Evolutionary conservation across 2,113 vertebrate genomes (phyloP).

Genomic region (Nesoenas mayeri): DNA sequence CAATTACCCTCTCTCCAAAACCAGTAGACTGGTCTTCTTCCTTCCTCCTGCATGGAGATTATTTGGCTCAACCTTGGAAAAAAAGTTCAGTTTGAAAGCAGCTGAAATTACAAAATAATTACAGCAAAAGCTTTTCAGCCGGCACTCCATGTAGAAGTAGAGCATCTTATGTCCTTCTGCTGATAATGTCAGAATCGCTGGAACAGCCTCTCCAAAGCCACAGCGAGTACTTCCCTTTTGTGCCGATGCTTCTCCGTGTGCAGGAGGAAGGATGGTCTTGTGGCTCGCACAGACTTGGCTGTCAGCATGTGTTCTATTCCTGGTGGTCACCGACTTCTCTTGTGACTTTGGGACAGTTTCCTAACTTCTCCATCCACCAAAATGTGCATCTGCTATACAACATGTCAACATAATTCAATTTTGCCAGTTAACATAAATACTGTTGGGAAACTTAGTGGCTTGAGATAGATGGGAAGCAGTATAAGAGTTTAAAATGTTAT

Average conservation of each 20-base stretch:
- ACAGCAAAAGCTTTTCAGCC: neutral
- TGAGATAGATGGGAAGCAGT: neutral
- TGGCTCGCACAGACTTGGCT: neutral
- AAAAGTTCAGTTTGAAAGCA: neutral
- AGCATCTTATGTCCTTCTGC: neutral
- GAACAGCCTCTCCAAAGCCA: conserved; percentile 4
- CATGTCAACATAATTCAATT: neutral
- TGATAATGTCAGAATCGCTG: neutral
- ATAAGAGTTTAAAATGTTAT: neutral
- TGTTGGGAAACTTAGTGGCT: neutral
- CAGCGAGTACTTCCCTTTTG: neutral
- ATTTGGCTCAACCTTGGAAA: neutral
- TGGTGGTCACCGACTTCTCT: conserved; percentile 18
- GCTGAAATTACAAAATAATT: neutral
- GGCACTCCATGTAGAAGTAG: neutral
- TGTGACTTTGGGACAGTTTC: neutral
- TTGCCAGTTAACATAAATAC: neutral
- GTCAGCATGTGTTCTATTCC: conserved; percentile 47
- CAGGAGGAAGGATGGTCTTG: conserved; percentile 36
- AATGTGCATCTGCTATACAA: neutral
- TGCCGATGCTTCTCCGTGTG: neutral
- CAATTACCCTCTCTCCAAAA: neutral
- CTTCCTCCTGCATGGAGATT: neutral
- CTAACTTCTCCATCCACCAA: neutral
- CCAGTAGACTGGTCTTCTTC: neutral